Evolutionary conservation across 2,113 vertebrate genomes (phyloP), one percentile per base, ranked within the genome.

Genomic region (Platycercus adscitus): DNA sequence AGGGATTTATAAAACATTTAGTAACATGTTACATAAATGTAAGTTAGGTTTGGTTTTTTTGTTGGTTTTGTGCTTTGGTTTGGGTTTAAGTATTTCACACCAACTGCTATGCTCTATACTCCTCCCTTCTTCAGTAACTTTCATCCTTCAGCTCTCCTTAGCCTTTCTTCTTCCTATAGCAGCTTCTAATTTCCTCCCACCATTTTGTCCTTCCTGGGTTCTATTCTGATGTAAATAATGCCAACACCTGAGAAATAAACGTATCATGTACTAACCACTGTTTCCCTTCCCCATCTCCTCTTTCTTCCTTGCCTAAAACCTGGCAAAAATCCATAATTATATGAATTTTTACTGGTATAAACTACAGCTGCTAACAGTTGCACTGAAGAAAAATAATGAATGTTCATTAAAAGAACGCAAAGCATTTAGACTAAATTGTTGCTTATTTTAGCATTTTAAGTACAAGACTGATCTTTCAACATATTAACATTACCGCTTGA

Each of bases 201-300:
- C 2, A 1, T 23, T 41, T 8, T 85, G 31, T 64, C 35, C 58
- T 90, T 90, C 35, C 53, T 0, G 0, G 25, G 33, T 29, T 76
- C 63, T 83, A 31, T 29, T 83, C 71, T 61, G 31, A 88, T 2
- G 7, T 8, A 91, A 35, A 43, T 29, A 83, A 83, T 3, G 10
- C 13, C 31, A 91, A 56, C 24, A 61, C 17, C n/a, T 63, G 20
- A 88, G 49, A 86, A 92, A 73, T 7, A 60, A 26, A 58, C 2
- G 2, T 37, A 64, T 43, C 28, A 9, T 0, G 1, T 53, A 83
- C 58, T 64, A 85, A 61, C 35, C 26, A 47, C n/a, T 33, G 26
- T 21, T 65, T 81, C 14, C 47, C 49, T 65, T 70, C 64, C 49
- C 33, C 41, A n/a, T 39, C 15, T 73, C 13, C 20, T 64, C 37